Evolutionary conservation across 2,113 vertebrate genomes (phyloP).

Genomic region (Takifugu flavidus): DNA sequence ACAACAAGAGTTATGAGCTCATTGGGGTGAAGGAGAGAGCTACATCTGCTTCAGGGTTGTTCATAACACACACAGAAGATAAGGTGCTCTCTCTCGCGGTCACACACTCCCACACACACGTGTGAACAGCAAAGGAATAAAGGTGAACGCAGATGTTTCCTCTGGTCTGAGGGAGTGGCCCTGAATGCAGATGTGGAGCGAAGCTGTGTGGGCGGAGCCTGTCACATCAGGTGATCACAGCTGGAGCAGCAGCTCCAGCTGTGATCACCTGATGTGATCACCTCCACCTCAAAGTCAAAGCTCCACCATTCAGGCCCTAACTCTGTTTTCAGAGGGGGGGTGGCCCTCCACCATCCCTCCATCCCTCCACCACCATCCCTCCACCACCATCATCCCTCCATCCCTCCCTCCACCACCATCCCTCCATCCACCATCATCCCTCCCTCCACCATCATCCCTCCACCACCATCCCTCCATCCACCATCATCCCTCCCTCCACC

Average conservation of each 20-base stretch:
- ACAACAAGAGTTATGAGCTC: constrained; percentile 21
- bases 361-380: neutral
- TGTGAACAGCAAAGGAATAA: neutral
- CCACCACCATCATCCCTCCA: neutral
- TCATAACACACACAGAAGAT: neutral
- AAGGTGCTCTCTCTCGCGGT: neutral
- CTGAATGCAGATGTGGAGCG: too few species aligned
- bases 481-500: neutral
- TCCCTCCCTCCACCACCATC: neutral
- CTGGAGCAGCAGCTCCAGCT: too few species aligned
- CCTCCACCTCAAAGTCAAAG: constrained; percentile 6
- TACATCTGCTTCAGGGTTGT: constrained; percentile 1
- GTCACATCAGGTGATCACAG: constrained; percentile 8
- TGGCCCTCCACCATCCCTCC: neutral
- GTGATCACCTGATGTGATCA: too few species aligned
- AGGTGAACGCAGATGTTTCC: too few species aligned
- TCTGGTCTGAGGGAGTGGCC: neutral
- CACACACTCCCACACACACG: constrained; percentile 13
- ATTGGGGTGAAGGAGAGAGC: constrained; percentile 38
- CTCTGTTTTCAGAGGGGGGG: neutral
- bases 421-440: too few species aligned
- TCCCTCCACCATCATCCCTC: constrained; percentile 1
- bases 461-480: too few species aligned
- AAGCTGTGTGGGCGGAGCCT: neutral
- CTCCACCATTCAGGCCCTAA: neutral